phyloP scores from a whole-genome alignment of 2,113 vertebrate species.

The Tamias sibiricus region DNA sequence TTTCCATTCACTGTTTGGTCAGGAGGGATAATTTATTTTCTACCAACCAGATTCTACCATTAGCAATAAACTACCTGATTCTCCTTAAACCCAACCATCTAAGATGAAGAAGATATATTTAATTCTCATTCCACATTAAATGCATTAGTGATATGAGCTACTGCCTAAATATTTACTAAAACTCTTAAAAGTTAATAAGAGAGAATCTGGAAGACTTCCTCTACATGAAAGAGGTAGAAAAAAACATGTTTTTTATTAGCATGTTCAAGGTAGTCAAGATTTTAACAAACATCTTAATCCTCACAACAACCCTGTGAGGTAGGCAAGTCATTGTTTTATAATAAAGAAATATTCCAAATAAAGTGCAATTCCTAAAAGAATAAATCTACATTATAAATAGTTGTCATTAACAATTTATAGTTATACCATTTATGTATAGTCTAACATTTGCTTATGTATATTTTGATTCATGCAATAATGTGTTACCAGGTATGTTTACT shows the following conservation, averaged over 20 bases:
- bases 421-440: slow-evolving; percentile 19
- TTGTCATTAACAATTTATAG: slow-evolving; percentile 27
- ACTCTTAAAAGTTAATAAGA: slow-evolving; percentile 24
- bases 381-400: slow-evolving; percentile 57
- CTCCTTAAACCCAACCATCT: neutral
- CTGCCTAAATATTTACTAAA: neutral
- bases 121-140: neutral
- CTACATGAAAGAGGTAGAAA: slow-evolving; percentile 69
- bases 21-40: slow-evolving; percentile 21
- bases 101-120: neutral
- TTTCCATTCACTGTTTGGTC: neutral
- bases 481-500: slow-evolving; percentile 36
- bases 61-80: neutral
- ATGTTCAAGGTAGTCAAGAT: slow-evolving; percentile 71
- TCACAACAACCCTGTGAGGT: slow-evolving; percentile 85
- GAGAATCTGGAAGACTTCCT: slow-evolving; percentile 58
- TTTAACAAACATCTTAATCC: slow-evolving; percentile 78
- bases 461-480: slow-evolving; percentile 64
- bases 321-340: slow-evolving; percentile 68
- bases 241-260: slow-evolving; percentile 70
- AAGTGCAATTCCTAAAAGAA: slow-evolving; percentile 72
- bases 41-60: neutral
- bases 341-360: slow-evolving; percentile 67
- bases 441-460: slow-evolving; percentile 46
- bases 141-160: neutral